These are phyloP conservation scores for Drosophila ochracea DNA, from an alignment of 2,888 invertebrate species.

Conservation along the genomic window DNA sequence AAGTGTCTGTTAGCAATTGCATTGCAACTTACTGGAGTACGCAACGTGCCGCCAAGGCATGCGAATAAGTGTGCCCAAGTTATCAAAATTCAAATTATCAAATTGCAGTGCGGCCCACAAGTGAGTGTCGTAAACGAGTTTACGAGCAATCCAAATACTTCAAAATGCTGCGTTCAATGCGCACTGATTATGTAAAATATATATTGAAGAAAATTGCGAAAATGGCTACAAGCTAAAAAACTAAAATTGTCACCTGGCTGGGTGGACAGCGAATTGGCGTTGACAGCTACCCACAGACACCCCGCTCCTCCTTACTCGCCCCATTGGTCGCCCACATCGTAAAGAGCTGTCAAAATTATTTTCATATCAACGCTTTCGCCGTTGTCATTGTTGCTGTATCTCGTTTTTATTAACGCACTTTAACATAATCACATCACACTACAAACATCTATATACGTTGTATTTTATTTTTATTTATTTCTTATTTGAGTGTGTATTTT, in stretches of 20 bases:
- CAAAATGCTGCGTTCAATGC: conserved; percentile 42
- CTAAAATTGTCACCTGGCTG: conserved; percentile 75
- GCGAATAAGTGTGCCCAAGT: conserved; percentile 70
- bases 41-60: conserved; percentile 67
- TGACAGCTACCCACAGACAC: conserved; percentile 4
- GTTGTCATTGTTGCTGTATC: conserved; percentile 48
- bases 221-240: conserved; percentile 18
- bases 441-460: conserved; percentile 36
- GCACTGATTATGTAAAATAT: conserved; percentile 72
- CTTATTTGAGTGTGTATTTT: conserved; percentile 32
- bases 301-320: neutral
- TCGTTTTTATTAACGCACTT: conserved; percentile 49
- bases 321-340: conserved; percentile 36
- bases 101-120: conserved; percentile 55
- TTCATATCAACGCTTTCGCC: conserved; percentile 46
- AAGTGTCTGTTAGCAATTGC: conserved; percentile 5
- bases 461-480: conserved; percentile 20
- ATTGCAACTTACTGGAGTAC: conserved; percentile 19
- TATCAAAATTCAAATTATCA: conserved; percentile 51
- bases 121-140: conserved; percentile 54
- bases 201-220: conserved; percentile 23
- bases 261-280: conserved; percentile 7
- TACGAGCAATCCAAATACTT: neutral
- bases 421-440: conserved; percentile 55
- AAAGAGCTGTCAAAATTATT: conserved; percentile 72